A percentile compares a stretch with the other conserved stretches of the same genome.
phyloP scores from a whole-genome alignment of 2,113 vertebrate genomes.

The Heptranchias perlo region DNA sequence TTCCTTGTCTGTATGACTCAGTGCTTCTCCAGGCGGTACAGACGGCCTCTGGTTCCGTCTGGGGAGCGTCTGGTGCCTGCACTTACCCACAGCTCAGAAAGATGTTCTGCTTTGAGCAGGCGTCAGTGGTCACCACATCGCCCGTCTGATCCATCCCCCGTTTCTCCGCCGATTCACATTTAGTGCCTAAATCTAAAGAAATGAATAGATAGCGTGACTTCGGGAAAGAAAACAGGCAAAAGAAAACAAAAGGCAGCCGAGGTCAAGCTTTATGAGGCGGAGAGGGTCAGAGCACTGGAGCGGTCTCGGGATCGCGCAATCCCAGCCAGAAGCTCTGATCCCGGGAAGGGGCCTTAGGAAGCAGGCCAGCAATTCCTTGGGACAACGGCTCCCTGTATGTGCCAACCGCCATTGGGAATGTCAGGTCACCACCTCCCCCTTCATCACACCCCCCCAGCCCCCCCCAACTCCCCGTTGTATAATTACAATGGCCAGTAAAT shows the following conservation, averaged over 20 bases:
- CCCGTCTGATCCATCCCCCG: no score
- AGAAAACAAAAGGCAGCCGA: neutral
- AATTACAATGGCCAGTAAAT: no score
- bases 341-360: no score
- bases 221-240: no score
- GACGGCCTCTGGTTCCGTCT: neutral
- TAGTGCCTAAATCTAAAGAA: neutral
- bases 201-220: neutral
- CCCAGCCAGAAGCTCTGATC: no score
- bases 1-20: neutral
- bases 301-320: no score
- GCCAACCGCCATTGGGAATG: no score
- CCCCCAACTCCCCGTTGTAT: no score
- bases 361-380: no score
- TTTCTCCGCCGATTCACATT: neutral
- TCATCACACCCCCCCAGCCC: no score
- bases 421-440: no score
- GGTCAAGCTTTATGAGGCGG: neutral
- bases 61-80: neutral
- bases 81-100: slow-evolving; percentile 20
- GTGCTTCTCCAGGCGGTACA: neutral
- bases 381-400: no score
- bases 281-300: neutral
- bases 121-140: neutral
- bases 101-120: neutral